Base-by-base conservation (phyloP, 2,888 invertebrate species). In the Chelonus formosanus region DNA sequence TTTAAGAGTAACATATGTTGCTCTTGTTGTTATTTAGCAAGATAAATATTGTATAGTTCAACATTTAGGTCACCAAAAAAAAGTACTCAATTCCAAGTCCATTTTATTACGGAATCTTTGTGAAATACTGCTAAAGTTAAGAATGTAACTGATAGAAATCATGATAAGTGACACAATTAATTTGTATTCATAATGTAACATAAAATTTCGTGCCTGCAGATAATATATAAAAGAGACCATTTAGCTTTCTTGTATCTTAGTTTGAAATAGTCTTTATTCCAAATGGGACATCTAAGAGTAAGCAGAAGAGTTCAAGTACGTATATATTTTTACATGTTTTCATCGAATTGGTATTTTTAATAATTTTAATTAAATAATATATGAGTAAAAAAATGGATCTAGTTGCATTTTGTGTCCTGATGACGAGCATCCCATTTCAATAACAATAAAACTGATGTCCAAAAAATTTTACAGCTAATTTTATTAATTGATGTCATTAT, bases 181-280 rank as follows among this genome's bases (percentile, higher is more conserved):
- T 59, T 59, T 59, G 59, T 59, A 59, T 59, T 47, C 59, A 59
- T 20, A n/a, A 59, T 31, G 50, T 35, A n/a, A n/a, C 6, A 35
- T 10, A 20, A 36, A 59, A 59, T 54, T 54, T 54, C 35, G 36
- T 52, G 54, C n/a, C 34, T 54, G 45, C 45, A 54, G 20, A 40
- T 50, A 4, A 52, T 54, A 43, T 54, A 62, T 53, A 48, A 54
- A 54, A 44, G 45, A n/a, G 40, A 45, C 62, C 44, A 54, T 20
- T 35, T 20, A n/a, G 32, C 44, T 63, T 63, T 63, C 47, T 55
- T 47, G 44, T 31, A 40, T 34, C 53, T 59, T 58, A 65, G 65
- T 65, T 40, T 32, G 20, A 20, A 20, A 20, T 52, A 47, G 36
- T n/a, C 3, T 54, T 47, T 65, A 56, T 3, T 44, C 47, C 44